Percentiles rank a stretch among this genome's conserved stretches.
phyloP scores from a whole-genome alignment of 2,797 vertebrate species.

The Otus scops region DNA sequence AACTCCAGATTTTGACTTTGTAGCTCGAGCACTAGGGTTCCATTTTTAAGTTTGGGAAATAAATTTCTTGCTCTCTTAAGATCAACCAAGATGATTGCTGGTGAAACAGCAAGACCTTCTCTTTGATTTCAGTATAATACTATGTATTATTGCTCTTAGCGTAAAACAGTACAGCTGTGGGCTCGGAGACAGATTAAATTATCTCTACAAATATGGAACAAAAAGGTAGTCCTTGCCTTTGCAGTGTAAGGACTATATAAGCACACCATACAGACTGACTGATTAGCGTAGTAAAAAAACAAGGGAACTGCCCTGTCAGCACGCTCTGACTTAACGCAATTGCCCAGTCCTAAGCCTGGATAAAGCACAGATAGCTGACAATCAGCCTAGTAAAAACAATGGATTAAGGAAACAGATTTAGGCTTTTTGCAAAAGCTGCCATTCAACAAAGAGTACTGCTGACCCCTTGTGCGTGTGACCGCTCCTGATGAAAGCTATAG shows the following conservation, averaged over 20 bases:
- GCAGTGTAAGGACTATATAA: neutral
- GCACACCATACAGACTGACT: neutral
- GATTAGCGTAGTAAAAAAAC: neutral
- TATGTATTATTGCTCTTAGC: neutral
- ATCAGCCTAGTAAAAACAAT: neutral
- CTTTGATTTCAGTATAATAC: neutral
- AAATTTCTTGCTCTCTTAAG: neutral
- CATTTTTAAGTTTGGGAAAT: neutral
- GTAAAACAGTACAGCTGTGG: neutral
- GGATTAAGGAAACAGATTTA: neutral
- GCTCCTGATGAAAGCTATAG: neutral
- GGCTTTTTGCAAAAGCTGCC: neutral
- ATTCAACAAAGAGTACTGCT: neutral
- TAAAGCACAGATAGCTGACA: neutral
- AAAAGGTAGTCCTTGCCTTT: neutral
- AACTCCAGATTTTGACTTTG: neutral
- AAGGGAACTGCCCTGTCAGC: neutral
- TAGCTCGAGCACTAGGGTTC: neutral
- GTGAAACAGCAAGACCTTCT: neutral
- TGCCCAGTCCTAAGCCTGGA: neutral
- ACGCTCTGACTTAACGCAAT: neutral
- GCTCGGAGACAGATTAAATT: neutral
- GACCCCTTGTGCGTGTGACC: neutral
- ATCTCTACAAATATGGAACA: neutral
- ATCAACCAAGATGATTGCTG: neutral